These are phyloP conservation scores for Endotricha flammealis DNA, from an alignment of 2,888 invertebrate genomes.

Conservation along the genomic window DNA sequence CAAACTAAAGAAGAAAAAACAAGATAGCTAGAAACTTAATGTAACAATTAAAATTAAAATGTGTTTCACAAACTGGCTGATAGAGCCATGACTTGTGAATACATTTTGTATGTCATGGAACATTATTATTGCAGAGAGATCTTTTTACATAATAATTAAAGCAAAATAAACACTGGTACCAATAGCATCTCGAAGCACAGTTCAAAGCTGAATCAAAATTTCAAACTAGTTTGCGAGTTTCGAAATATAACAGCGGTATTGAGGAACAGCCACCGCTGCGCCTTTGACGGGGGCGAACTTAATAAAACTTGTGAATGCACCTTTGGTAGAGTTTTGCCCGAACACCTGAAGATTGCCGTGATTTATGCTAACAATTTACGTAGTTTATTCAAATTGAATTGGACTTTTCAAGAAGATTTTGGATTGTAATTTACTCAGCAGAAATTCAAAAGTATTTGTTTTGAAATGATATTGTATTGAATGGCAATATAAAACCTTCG, in stretches of 20 bases:
- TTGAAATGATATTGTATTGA: too few species aligned
- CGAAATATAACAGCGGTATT: constrained; percentile 32
- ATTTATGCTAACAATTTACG: constrained; percentile 31
- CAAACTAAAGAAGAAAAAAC: too few species aligned
- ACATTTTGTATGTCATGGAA: too few species aligned
- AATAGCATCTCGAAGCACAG: constrained; percentile 3
- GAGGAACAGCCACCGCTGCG: constrained; percentile 23
- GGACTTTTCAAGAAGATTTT: constrained; percentile 5
- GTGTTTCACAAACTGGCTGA: too few species aligned
- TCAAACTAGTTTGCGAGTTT: constrained; percentile 41
- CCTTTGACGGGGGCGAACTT: constrained; percentile 40
- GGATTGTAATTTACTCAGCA: background rate
- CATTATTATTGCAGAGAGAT: too few species aligned
- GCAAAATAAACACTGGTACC: background rate
- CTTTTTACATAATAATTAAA: too few species aligned
- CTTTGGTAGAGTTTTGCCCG: constrained; percentile 34
- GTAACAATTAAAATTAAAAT: too few species aligned
- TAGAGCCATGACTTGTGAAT: too few species aligned
- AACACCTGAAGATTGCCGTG: constrained; percentile 23
- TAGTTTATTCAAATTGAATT: constrained; percentile 32
- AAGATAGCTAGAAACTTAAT: too few species aligned
- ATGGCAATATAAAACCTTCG: too few species aligned
- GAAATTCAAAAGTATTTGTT: too few species aligned
- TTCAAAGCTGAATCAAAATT: constrained; percentile 33
- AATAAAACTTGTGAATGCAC: constrained; percentile 58